phyloP scores from a whole-genome alignment of 1,140 invertebrate genomes.

The Aphis craccivora region DNA sequence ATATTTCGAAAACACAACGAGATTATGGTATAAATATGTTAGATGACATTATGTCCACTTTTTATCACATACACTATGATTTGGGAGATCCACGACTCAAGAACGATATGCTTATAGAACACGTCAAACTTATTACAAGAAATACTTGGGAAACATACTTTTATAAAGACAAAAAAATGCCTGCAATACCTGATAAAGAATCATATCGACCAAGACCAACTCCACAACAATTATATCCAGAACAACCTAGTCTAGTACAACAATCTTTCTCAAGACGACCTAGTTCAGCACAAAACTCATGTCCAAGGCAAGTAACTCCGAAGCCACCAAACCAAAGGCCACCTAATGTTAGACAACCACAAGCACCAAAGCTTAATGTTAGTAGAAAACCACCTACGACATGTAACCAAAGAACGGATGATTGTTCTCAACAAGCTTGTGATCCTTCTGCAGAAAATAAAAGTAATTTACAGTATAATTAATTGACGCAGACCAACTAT shows the following conservation, averaged over 20 bases:
- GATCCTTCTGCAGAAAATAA: not conserved
- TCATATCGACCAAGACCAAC: not conserved
- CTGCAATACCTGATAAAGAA: not conserved
- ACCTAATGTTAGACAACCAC: not conserved
- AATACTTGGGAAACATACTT: conserved; percentile 43
- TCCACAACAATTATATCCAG: not conserved
- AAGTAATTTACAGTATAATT: not conserved
- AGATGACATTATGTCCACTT: conserved; percentile 22
- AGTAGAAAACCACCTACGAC: not conserved
- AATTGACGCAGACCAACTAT: not conserved
- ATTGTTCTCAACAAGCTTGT: not conserved
- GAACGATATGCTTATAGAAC: conserved; percentile 17
- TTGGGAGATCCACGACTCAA: conserved; percentile 37
- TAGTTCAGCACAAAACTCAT: not conserved
- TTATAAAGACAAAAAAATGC: conserved; percentile 25
- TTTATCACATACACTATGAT: conserved; percentile 39
- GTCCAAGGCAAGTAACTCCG: not conserved
- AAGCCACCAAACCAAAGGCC: not conserved
- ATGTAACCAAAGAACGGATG: not conserved
- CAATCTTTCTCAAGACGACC: not conserved
- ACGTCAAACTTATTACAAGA: conserved; percentile 27
- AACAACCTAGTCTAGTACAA: not conserved
- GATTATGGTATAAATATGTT: conserved; percentile 40
- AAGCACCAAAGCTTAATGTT: not conserved
- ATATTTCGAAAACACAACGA: not conserved